Evolutionary conservation across 1,140 invertebrate species (phyloP).

Genomic region (Drosophila saltans): DNA sequence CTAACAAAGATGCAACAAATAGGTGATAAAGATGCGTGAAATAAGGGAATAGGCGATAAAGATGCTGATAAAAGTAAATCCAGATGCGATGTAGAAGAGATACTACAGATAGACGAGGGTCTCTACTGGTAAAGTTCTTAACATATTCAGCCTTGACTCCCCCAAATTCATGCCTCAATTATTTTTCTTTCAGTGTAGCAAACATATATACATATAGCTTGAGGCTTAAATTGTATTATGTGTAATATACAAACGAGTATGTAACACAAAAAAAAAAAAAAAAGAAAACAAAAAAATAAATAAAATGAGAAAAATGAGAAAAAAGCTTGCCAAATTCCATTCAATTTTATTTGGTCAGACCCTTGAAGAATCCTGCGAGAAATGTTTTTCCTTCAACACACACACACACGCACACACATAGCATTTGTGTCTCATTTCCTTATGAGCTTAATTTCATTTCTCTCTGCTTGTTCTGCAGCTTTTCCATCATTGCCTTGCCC

Average conservation of each 20-base stretch:
- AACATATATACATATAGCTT: constrained; percentile 47
- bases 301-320: constrained; percentile 9
- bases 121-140: too few species aligned
- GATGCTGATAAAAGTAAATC: neutral
- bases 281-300: constrained; percentile 34
- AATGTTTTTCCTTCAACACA: constrained; percentile 57
- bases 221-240: constrained; percentile 65
- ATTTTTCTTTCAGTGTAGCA: constrained; percentile 29
- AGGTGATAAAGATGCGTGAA: neutral
- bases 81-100: neutral
- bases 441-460: constrained; percentile 80
- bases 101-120: neutral
- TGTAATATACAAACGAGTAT: constrained; percentile 17
- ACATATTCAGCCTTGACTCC: too few species aligned
- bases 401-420: constrained; percentile 45
- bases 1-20: neutral
- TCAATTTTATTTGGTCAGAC: constrained; percentile 60
- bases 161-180: too few species aligned
- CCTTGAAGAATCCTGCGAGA: constrained; percentile 67
- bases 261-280: constrained; percentile 23
- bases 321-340: constrained; percentile 46
- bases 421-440: constrained; percentile 80
- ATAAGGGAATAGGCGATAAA: too few species aligned
- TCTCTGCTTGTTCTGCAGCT: constrained; percentile 51
- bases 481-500: constrained; percentile 45